Evolutionary conservation across 2,888 invertebrate genomes (phyloP).

Genomic region (Leptinotarsa peninsularis): DNA sequence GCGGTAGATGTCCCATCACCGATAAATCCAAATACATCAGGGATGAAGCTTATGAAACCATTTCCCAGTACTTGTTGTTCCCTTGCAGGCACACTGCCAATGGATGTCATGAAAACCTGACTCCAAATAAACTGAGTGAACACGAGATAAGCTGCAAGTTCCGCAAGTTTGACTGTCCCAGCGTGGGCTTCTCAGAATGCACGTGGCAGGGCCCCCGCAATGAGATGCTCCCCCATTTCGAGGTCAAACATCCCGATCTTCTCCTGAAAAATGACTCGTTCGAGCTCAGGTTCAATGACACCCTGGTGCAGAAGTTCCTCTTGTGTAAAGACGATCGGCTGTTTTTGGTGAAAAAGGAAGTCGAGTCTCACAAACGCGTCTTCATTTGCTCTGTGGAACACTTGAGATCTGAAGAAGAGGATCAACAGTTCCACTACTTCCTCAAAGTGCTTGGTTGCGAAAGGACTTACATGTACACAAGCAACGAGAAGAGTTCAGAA

Average conservation of each 20-base stretch:
- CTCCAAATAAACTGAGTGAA: slow-evolving; percentile 45
- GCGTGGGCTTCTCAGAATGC: slow-evolving; percentile 49
- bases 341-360: slow-evolving; percentile 55
- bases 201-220: slow-evolving; percentile 56
- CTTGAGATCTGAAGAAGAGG: slow-evolving; percentile 37
- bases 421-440: slow-evolving; percentile 40
- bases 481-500: slow-evolving; percentile 31
- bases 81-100: slow-evolving; percentile 54
- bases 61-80: slow-evolving; percentile 55
- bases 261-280: slow-evolving; percentile 52
- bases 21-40: slow-evolving; percentile 47
- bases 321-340: slow-evolving; percentile 50
- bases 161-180: slow-evolving; percentile 54
- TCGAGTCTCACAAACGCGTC: slow-evolving; percentile 42
- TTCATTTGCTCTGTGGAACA: slow-evolving; percentile 46
- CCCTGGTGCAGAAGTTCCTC: slow-evolving; percentile 54
- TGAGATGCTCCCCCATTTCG: slow-evolving; percentile 56
- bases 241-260: slow-evolving; percentile 50
- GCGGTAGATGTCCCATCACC: slow-evolving; percentile 55
- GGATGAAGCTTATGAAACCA: slow-evolving; percentile 55
- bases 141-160: slow-evolving; percentile 56
- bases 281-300: slow-evolving; percentile 55
- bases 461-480: slow-evolving; percentile 21
- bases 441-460: slow-evolving; percentile 37
- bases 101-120: slow-evolving; percentile 54